phyloP scores from a whole-genome alignment of 2,888 invertebrate genomes.

The Drosophila bunnanda region DNA sequence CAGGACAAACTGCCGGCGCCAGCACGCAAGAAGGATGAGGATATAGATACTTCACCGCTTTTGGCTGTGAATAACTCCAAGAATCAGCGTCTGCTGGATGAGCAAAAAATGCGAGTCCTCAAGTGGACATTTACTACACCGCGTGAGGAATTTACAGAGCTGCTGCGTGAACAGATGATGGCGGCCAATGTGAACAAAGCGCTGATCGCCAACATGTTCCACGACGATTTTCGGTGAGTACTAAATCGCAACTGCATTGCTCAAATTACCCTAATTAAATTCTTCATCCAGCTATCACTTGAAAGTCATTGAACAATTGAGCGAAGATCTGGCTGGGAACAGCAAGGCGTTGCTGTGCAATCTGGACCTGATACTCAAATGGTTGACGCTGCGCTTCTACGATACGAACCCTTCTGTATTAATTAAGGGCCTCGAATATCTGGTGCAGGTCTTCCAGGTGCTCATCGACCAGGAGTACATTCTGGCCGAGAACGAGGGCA shows the following conservation, averaged over 20 bases:
- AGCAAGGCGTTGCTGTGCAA: constrained; percentile 93
- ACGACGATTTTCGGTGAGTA: constrained; percentile 92
- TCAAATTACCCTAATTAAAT: neutral
- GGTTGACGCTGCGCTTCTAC: constrained; percentile 98
- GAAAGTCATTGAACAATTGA: constrained; percentile 96
- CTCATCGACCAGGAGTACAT: constrained; percentile 93
- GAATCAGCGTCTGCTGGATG: constrained; percentile 96
- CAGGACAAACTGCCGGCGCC: constrained; percentile 76
- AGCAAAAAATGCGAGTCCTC: constrained; percentile 95
- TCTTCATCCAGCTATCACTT: constrained; percentile 92
- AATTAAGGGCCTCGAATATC: constrained; percentile 96
- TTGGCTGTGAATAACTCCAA: constrained; percentile 94
- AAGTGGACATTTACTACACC: constrained; percentile 98
- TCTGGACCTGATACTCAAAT: constrained; percentile 97
- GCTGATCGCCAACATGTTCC: constrained; percentile 96
- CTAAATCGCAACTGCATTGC: accelerated
- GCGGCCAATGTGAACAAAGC: constrained; percentile 94
- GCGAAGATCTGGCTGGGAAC: constrained; percentile 92
- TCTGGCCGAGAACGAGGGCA: constrained; percentile 95
- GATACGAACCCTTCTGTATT: constrained; percentile 99
- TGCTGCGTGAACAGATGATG: constrained; percentile 95
- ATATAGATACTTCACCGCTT: constrained; percentile 91
- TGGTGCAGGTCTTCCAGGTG: constrained; percentile 92
- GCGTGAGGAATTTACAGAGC: constrained; percentile 96
- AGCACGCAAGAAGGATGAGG: constrained; percentile 92